Conservation (phyloP, 2,888 invertebrate species). For the Tetranychus truncatus region DNA sequence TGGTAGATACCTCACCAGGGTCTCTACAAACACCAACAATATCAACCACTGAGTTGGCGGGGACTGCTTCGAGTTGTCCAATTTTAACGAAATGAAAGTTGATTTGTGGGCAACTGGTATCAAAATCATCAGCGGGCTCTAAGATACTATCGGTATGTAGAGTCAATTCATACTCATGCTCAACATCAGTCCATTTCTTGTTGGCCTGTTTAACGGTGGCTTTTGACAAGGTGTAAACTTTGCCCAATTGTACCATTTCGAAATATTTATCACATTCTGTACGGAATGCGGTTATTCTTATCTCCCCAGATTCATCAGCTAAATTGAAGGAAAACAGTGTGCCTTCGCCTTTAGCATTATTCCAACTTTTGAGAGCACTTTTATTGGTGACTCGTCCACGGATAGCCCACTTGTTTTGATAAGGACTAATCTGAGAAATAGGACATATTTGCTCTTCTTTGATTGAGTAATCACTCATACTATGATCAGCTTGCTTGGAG, state of each 20-base stretch:
- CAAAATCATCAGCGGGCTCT: constrained; percentile 36
- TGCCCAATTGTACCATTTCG: constrained; percentile 57
- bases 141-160: constrained; percentile 52
- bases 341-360: constrained; percentile 64
- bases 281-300: constrained; percentile 72
- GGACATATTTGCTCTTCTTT: constrained; percentile 40
- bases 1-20: constrained; percentile 48
- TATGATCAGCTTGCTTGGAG: not conserved
- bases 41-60: constrained; percentile 42
- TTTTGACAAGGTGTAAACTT: constrained; percentile 57
- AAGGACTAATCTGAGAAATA: constrained; percentile 70
- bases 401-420: constrained; percentile 86
- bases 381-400: constrained; percentile 72
- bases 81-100: constrained; percentile 34
- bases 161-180: constrained; percentile 92
- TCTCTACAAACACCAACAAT: constrained; percentile 68
- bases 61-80: constrained; percentile 30
- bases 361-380: constrained; percentile 61
- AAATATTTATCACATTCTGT: constrained; percentile 71
- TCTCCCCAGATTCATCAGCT: constrained; percentile 83
- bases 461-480: not conserved
- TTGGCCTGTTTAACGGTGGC: constrained; percentile 79
- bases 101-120: constrained; percentile 29
- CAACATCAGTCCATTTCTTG: constrained; percentile 59
- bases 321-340: constrained; percentile 79